Evolutionary conservation across 1,140 invertebrate genomes (phyloP).

Genomic region (Tetragonula clypearis): DNA sequence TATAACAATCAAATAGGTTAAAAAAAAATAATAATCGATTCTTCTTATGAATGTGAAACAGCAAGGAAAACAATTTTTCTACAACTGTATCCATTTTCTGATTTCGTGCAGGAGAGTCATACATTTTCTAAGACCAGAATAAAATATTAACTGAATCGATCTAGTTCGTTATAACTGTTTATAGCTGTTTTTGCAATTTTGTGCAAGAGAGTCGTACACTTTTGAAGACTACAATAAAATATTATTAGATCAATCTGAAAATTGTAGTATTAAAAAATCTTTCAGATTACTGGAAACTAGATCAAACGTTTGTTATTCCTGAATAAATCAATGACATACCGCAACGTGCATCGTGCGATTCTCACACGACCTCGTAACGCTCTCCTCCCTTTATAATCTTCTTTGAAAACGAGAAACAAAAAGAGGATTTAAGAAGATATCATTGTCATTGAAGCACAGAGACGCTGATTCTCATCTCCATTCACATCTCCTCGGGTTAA

Average conservation of each 20-base stretch:
- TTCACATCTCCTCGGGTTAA: constrained; percentile 22
- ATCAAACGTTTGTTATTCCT: neutral
- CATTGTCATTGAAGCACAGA: constrained; percentile 6
- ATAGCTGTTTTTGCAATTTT: neutral
- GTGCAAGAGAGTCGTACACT: neutral
- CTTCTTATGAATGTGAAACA: neutral
- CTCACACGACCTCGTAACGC: neutral
- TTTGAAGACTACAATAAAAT: neutral
- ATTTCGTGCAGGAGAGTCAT: neutral
- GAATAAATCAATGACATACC: neutral
- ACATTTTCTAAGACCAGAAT: neutral
- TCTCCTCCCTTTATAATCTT: too few species aligned
- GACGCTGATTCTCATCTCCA: constrained; percentile 31
- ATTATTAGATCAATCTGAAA: too few species aligned
- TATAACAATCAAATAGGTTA: neutral
- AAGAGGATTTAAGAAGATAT: constrained; percentile 23
- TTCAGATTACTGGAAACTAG: too few species aligned
- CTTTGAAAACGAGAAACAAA: neutral
- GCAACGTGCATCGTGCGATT: neutral
- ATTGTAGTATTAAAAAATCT: too few species aligned
- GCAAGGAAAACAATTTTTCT: neutral
- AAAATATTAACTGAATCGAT: too few species aligned
- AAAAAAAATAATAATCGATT: neutral
- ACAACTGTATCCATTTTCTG: too few species aligned
- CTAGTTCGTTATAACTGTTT: too few species aligned